phyloP scores from a whole-genome alignment of 2,888 invertebrate species.

The Torymus texanus region DNA sequence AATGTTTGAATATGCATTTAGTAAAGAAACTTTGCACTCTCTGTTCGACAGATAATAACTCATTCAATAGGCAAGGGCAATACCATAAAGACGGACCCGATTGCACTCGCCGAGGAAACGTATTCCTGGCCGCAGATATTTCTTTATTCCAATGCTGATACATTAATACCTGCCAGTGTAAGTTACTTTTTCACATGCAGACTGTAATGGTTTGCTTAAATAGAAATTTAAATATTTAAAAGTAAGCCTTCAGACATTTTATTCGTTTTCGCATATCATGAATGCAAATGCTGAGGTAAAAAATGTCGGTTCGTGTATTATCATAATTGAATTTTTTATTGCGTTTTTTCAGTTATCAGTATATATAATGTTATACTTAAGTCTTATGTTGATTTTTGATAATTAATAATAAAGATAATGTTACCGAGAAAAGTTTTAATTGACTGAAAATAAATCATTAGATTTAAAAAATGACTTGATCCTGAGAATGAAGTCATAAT shows the following conservation, averaged over 20 bases:
- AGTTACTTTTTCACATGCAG: constrained; percentile 58
- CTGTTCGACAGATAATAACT: constrained; percentile 65
- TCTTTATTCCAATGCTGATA: constrained; percentile 84
- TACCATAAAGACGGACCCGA: constrained; percentile 78
- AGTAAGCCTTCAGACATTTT: background rate
- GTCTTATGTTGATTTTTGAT: no score
- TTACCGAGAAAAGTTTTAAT: no score
- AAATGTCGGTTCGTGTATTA: no score
- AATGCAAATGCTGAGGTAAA: no score
- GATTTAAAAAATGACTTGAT: no score
- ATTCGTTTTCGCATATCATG: no score
- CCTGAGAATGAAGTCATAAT: no score
- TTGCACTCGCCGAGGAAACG: constrained; percentile 78
- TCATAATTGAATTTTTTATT: no score
- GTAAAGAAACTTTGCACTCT: background rate
- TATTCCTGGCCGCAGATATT: constrained; percentile 83
- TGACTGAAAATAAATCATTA: no score
- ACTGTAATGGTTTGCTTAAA: background rate
- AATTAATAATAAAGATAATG: no score
- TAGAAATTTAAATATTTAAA: constrained; percentile 4
- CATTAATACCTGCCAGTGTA: constrained; percentile 80
- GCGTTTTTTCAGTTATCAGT: no score
- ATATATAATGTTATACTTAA: no score
- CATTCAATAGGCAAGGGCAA: constrained; percentile 68
- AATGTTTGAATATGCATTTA: constrained; percentile 8